Evolutionary conservation across 2,797 vertebrate genomes (phyloP).

Genomic region (Fistularia commersonii): DNA sequence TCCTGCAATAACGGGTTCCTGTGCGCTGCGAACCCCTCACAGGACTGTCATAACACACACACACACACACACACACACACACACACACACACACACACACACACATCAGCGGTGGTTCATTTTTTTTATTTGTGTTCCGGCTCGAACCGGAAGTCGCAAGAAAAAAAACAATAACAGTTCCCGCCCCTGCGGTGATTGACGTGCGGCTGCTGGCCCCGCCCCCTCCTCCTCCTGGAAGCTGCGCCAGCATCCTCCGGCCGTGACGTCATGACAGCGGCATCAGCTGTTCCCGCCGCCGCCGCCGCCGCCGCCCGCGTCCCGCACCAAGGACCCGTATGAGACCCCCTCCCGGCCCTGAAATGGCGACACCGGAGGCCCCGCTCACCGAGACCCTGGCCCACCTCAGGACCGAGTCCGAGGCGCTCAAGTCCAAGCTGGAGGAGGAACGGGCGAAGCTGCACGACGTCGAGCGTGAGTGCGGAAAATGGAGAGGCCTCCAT

Average conservation of each 20-base stretch:
- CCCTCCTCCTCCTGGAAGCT: slow-evolving; percentile 33
- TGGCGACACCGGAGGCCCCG: slow-evolving; percentile 92
- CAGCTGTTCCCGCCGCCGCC: slow-evolving; percentile 72
- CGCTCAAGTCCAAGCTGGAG: slow-evolving; percentile 93
- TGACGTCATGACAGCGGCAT: slow-evolving; percentile 82
- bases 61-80: too few relatives aligned
- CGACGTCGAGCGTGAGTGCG: slow-evolving; percentile 95
- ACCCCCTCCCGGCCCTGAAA: slow-evolving; percentile 78
- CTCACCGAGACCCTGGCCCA: slow-evolving; percentile 90
- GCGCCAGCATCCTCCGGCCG: slow-evolving; percentile 64
- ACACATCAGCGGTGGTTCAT: too few relatives aligned
- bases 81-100: too few relatives aligned
- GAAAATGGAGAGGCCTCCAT: slow-evolving; percentile 63
- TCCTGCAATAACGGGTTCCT: too few relatives aligned
- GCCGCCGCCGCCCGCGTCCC: slow-evolving; percentile 61
- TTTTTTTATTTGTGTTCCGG: too few relatives aligned
- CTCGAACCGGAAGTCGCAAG: too few relatives aligned
- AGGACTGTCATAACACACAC: too few relatives aligned
- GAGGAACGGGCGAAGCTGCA: slow-evolving; percentile 98
- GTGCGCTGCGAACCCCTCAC: too few relatives aligned
- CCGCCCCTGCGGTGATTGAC: too few relatives aligned
- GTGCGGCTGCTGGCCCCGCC: slow-evolving; percentile 14
- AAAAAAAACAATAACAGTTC: too few relatives aligned
- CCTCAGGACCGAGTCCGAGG: slow-evolving; percentile 91
- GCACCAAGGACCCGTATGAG: slow-evolving; percentile 72